These are phyloP conservation scores for Luffia ferchaultella DNA, from an alignment of 2,888 invertebrate genomes.

Conservation along the genomic window DNA sequence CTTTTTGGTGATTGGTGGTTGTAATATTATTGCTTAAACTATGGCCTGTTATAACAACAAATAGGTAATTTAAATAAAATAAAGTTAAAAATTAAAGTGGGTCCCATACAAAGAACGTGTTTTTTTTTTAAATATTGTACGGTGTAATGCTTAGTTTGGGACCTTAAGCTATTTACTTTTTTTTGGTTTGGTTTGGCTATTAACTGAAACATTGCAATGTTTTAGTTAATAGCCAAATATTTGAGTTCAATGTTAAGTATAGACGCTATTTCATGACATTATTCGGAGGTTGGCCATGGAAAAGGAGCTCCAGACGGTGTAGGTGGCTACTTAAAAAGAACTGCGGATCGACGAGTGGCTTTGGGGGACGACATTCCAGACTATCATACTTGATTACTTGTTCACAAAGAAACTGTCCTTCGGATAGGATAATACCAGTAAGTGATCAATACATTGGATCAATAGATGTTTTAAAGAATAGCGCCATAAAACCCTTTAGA, in stretches of 20 bases:
- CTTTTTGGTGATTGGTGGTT: too few species aligned
- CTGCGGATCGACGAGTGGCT: constrained; percentile 19
- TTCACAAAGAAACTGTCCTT: not conserved
- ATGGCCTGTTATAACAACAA: too few species aligned
- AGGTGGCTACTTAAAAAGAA: constrained; percentile 23
- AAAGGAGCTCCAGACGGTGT: constrained; percentile 28
- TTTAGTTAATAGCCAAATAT: constrained; percentile 10
- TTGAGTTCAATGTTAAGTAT: constrained; percentile 3
- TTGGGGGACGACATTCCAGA: constrained; percentile 12
- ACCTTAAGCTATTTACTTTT: too few species aligned
- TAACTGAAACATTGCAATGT: constrained; percentile 13
- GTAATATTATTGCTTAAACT: too few species aligned
- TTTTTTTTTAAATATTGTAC: too few species aligned
- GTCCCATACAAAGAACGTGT: too few species aligned
- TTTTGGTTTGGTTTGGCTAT: too few species aligned
- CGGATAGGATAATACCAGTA: not conserved
- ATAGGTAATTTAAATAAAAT: too few species aligned
- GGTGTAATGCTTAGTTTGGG: too few species aligned
- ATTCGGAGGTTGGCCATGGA: constrained; percentile 25
- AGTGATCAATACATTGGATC: not conserved
- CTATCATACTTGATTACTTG: not conserved
- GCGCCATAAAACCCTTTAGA: not conserved
- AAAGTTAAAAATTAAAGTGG: too few species aligned
- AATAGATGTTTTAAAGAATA: not conserved
- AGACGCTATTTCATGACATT: constrained; percentile 20